Conservation (phyloP, 1,140 invertebrate species). For the Halesus radiatus region DNA sequence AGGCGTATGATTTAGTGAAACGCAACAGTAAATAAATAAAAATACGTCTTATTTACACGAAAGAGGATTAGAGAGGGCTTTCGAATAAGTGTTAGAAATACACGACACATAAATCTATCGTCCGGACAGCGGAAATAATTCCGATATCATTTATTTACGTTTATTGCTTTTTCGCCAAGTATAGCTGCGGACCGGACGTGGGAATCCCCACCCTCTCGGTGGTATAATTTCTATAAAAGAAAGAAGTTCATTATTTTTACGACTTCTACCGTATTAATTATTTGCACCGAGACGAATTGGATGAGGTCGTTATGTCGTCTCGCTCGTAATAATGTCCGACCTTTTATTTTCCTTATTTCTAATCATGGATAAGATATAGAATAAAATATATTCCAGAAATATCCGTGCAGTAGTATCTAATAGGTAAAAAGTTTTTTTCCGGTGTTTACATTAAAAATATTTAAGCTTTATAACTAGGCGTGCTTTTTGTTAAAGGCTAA, state of each 20-base stretch:
- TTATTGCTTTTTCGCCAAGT: conserved; percentile 53
- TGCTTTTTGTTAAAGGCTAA: no score
- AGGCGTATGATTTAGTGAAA: not conserved
- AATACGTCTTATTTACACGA: conserved; percentile 37
- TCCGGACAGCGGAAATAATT: conserved; percentile 56
- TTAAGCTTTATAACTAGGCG: no score
- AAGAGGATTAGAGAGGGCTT: conserved; percentile 18
- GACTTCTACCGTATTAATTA: conserved; percentile 55
- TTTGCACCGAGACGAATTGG: conserved; percentile 46
- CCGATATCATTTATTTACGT: conserved; percentile 57
- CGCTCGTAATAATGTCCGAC: not conserved
- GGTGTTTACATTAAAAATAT: no score
- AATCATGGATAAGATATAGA: no score
- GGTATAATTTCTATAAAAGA: conserved; percentile 38
- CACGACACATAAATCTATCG: conserved; percentile 49
- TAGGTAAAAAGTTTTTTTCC: no score
- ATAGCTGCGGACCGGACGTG: conserved; percentile 2
- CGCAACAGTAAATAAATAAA: conserved; percentile 15
- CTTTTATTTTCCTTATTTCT: conserved; percentile 18
- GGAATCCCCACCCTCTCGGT: conserved; percentile 12
- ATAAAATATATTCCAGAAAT: no score
- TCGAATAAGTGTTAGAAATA: conserved; percentile 8
- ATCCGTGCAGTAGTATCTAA: no score
- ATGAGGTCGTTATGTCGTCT: conserved; percentile 32
- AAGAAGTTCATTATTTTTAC: conserved; percentile 55